phyloP scores from a whole-genome alignment of 1,140 invertebrate genomes.

The Phortica variegata region DNA sequence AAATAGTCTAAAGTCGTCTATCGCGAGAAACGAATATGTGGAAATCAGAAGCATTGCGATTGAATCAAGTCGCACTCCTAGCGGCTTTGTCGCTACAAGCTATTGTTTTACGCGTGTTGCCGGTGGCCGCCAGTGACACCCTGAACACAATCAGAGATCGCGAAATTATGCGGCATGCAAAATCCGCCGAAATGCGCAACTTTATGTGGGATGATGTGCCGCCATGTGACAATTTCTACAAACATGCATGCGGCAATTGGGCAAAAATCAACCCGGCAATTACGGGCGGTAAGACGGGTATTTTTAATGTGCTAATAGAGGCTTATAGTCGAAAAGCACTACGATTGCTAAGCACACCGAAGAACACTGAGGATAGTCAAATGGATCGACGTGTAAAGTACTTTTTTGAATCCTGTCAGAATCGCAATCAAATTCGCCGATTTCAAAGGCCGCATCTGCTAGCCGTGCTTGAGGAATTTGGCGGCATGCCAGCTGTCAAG shows the following conservation, averaged over 20 bases:
- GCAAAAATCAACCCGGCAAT: slow-evolving; percentile 34
- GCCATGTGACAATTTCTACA: slow-evolving; percentile 77
- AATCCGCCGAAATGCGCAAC: slow-evolving; percentile 40
- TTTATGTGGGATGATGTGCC: slow-evolving; percentile 53
- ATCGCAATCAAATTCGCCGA: slow-evolving; percentile 58
- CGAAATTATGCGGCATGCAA: slow-evolving; percentile 50
- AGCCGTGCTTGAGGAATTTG: slow-evolving; percentile 62
- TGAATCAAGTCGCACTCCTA: too few species aligned
- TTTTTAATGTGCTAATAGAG: slow-evolving; percentile 56
- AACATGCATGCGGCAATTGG: slow-evolving; percentile 67
- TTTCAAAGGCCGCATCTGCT: slow-evolving; percentile 62
- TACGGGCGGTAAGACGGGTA: slow-evolving; percentile 56
- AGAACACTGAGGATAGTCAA: slow-evolving; percentile 32
- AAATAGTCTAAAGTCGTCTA: too few species aligned
- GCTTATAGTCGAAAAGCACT: slow-evolving; percentile 28
- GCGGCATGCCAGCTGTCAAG: slow-evolving; percentile 76
- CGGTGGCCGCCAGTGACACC: slow-evolving; percentile 23
- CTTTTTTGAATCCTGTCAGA: slow-evolving; percentile 45
- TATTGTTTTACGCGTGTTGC: slow-evolving; percentile 40
- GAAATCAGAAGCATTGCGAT: too few species aligned
- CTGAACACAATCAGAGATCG: slow-evolving; percentile 57
- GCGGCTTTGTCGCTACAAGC: neutral
- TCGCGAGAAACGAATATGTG: too few species aligned
- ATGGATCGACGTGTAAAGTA: slow-evolving; percentile 45
- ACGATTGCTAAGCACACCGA: slow-evolving; percentile 26